Percentiles rank a stretch among this genome's conserved stretches.
These are phyloP conservation scores for Python bivittatus DNA, from an alignment of 2,113 vertebrate genomes.

Conservation along the genomic window DNA sequence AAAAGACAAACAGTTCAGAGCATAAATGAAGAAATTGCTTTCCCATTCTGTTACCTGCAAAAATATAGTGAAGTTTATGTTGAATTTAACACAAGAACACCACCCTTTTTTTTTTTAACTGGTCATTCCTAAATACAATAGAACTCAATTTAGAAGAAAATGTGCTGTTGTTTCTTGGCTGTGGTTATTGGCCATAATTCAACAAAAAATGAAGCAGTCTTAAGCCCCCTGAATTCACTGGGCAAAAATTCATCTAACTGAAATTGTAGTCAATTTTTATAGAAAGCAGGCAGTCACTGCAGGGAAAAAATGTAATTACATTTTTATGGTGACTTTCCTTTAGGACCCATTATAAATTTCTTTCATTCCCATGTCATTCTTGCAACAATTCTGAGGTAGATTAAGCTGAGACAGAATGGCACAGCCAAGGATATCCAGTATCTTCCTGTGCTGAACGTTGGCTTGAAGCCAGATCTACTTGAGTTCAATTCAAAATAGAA, in stretches of 20 bases:
- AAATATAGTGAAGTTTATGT: neutral
- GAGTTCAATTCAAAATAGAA: neutral
- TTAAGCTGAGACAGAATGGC: neutral
- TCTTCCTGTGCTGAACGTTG: neutral
- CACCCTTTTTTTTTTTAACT: neutral
- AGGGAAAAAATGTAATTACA: neutral
- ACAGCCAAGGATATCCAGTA: too few species aligned
- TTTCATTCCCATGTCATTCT: neutral
- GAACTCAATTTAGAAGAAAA: neutral
- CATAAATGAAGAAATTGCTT: neutral
- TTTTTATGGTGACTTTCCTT: neutral
- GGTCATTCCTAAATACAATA: neutral
- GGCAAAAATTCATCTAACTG: neutral
- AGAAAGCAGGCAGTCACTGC: neutral
- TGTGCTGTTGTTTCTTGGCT: neutral
- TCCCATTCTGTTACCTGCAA: neutral
- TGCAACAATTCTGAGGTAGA: neutral
- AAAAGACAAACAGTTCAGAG: neutral
- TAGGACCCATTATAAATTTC: neutral
- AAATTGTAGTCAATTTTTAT: neutral
- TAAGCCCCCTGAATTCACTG: neutral
- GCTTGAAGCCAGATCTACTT: neutral
- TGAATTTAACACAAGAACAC: neutral
- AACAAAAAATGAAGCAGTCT: neutral
- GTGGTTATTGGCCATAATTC: neutral